phyloP scores from a whole-genome alignment of 2,797 vertebrate species.

The Tadarida brasiliensis region DNA sequence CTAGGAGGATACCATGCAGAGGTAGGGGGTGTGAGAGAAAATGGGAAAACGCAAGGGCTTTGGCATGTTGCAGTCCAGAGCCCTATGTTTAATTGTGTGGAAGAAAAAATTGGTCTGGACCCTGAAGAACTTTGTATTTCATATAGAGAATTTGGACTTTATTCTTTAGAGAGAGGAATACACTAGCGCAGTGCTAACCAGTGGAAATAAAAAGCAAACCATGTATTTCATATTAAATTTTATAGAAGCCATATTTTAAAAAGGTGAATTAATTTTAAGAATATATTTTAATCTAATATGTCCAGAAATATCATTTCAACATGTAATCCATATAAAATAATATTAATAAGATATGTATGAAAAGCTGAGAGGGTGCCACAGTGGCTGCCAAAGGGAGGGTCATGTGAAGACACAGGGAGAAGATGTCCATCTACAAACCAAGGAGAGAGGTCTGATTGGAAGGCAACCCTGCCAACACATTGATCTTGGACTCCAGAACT shows the following conservation, averaged over 20 bases:
- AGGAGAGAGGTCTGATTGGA: neutral
- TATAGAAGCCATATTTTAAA: neutral
- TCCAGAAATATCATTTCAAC: conserved; percentile 28
- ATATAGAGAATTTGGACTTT: conserved; percentile 4
- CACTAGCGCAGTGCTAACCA: neutral
- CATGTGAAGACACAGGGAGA: neutral
- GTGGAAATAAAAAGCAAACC: neutral
- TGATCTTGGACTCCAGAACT: neutral
- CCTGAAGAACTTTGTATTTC: neutral
- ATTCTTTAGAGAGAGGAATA: neutral
- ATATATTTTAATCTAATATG: neutral
- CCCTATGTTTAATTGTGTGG: neutral
- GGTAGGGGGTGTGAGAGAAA: neutral
- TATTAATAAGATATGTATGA: conserved; percentile 1
- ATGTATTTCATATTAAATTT: neutral
- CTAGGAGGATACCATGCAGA: neutral
- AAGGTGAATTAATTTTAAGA: conserved; percentile 45
- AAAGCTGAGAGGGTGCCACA: neutral
- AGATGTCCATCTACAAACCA: neutral
- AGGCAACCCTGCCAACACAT: neutral
- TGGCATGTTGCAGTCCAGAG: neutral
- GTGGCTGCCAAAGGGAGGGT: neutral
- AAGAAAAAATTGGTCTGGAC: neutral
- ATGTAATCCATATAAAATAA: conserved; percentile 18
- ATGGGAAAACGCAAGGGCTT: neutral